Percentiles rank a stretch among this genome's conserved stretches.
phyloP scores from a whole-genome alignment of 2,113 vertebrate species.

The Sinosuthora webbiana region DNA sequence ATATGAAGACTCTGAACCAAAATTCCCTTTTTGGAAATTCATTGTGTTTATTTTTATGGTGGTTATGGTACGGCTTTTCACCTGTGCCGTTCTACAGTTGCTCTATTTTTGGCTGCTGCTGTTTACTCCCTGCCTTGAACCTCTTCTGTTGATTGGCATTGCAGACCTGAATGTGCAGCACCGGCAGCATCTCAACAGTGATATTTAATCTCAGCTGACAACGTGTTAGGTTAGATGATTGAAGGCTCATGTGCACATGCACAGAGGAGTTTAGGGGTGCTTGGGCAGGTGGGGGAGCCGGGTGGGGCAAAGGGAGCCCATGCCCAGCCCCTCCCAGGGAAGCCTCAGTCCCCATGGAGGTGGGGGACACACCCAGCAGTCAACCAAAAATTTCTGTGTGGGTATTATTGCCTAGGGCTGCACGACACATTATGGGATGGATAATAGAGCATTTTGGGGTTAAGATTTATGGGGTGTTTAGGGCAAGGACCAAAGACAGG shows the following conservation, averaged over 20 bases:
- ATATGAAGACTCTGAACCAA: neutral
- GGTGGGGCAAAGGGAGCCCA: neutral
- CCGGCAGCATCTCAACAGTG: neutral
- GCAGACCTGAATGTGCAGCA: neutral
- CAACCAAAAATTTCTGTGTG: neutral
- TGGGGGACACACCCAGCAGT: neutral
- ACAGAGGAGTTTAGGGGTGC: neutral
- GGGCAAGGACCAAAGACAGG: neutral
- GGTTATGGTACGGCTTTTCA: neutral
- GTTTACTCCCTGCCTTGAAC: neutral
- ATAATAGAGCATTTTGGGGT: neutral
- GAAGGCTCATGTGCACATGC: neutral
- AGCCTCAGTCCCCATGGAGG: neutral
- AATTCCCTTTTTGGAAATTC: neutral
- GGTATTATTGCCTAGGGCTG: neutral
- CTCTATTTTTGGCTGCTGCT: neutral
- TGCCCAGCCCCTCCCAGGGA: neutral
- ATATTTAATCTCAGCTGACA: neutral
- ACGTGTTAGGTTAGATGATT: neutral
- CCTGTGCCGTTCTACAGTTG: neutral
- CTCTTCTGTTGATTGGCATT: neutral
- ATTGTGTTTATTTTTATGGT: neutral
- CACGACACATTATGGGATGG: rapidly evolving
- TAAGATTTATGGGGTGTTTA: neutral
- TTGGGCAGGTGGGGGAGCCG: rapidly evolving